Conservation (phyloP, 2,797 vertebrate genomes). For the Lithobates sylvaticus region DNA sequence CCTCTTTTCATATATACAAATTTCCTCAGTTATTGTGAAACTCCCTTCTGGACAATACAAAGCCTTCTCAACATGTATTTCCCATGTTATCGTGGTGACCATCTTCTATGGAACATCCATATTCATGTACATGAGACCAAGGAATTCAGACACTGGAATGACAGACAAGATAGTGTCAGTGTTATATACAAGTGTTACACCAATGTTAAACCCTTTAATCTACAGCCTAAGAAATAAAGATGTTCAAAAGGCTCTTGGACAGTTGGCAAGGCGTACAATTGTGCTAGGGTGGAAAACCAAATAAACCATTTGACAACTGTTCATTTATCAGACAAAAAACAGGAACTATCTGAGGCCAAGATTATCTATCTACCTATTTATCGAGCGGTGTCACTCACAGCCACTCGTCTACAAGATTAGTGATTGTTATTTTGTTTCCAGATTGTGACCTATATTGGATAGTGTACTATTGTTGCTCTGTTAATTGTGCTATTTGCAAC, state of each 20-base stretch:
- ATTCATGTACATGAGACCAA: conserved; percentile 28
- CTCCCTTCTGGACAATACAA: conserved; percentile 7
- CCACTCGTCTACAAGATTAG: too few relatives aligned
- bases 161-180: conserved; percentile 15
- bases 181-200: background rate
- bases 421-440: too few relatives aligned
- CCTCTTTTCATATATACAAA: background rate
- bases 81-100: conserved; percentile 8
- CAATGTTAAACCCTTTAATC: conserved; percentile 4
- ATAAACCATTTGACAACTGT: too few relatives aligned
- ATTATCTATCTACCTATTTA: too few relatives aligned
- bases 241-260: background rate
- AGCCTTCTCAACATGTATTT: conserved; percentile 4
- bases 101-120: conserved; percentile 21
- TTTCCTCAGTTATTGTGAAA: background rate
- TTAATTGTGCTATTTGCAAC: too few relatives aligned
- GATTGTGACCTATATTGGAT: too few relatives aligned
- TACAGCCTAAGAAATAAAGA: conserved; percentile 26
- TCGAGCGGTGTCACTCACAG: too few relatives aligned
- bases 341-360: too few relatives aligned
- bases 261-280: too few relatives aligned
- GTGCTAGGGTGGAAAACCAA: background rate
- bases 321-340: too few relatives aligned
- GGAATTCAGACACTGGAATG: background rate
- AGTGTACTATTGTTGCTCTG: too few relatives aligned